These are phyloP conservation scores for Drosophila mercatorum DNA, from an alignment of 2,888 invertebrate species.

Conservation along the genomic window DNA sequence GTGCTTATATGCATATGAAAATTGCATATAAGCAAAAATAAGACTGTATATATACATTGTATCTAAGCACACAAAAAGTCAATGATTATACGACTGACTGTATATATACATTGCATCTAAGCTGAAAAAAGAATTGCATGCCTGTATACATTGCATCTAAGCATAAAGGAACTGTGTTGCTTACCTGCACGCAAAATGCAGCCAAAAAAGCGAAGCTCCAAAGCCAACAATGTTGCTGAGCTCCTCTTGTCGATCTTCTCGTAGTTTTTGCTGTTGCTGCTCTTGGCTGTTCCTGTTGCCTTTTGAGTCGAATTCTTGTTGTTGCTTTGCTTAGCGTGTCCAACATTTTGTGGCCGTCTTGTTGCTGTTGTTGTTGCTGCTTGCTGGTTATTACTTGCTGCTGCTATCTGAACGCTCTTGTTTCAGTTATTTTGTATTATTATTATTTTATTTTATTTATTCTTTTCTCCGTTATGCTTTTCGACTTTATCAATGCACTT, in stretches of 20 bases:
- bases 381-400: slow-evolving; percentile 17
- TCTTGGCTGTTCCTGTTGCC: slow-evolving; percentile 48
- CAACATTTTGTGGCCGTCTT: slow-evolving; percentile 72
- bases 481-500: slow-evolving; percentile 24
- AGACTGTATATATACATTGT: no score
- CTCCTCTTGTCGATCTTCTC: slow-evolving; percentile 21
- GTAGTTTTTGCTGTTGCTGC: slow-evolving; percentile 30
- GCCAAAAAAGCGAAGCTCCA: slow-evolving; percentile 67
- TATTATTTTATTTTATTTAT: slow-evolving; percentile 8
- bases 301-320: slow-evolving; percentile 76
- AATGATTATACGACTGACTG: neutral
- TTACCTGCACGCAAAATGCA: slow-evolving; percentile 71
- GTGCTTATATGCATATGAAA: neutral
- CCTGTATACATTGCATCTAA: slow-evolving; percentile 9
- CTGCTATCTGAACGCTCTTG: slow-evolving; percentile 27
- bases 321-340: slow-evolving; percentile 73
- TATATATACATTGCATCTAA: neutral
- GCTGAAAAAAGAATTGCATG: neutral
- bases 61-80: no score
- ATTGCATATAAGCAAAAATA: neutral
- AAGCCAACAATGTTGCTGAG: slow-evolving; percentile 58
- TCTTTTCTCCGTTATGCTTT: slow-evolving; percentile 5
- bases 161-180: slow-evolving; percentile 22
- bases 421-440: slow-evolving; percentile 28
- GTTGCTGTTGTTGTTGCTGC: slow-evolving; percentile 29